Base-by-base conservation (phyloP, 2,797 vertebrate species). In the Sternotherus odoratus region DNA sequence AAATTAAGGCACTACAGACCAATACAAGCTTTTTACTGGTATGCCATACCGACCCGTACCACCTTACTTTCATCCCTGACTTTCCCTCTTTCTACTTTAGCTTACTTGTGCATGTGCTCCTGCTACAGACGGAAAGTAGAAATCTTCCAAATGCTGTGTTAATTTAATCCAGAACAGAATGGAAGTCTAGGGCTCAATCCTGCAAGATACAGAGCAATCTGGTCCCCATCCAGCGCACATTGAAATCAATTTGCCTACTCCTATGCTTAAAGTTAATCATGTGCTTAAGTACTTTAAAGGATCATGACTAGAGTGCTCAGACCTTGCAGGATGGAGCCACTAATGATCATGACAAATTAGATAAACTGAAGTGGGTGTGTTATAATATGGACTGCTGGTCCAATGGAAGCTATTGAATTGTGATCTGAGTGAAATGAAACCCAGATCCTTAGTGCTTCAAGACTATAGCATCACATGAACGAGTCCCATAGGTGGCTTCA, bases 101-200 rank as follows among this genome's bases (percentile, higher is more conserved):
- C 19, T 92, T 93, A 75, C 79, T 90, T 96, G 36, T 84, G 19
- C 86, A 53, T 90, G 36, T 33, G 1, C 33, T 82, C 91, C 82
- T 87, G 63, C 48, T 24, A 24, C 12, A 53, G 30, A 79, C 87
- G 94, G 48, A 91, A 96, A 93, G 85, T 28, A 49, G 30, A 57
- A 84, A 43, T 69, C 33, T 89, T 94, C 82, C 81, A 5, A 81
- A n/a, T 9, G 1, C 16, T 66, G 72, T 90, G 51, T 57, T 77
- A 74, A 86, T 89, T 95, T 91, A 77, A 85, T 92, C 30, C 60
- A 85, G 49, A 19, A 24, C 82, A 66, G 24, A 89, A 97, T 74
- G 88, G 57, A 87, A 79, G 85, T 78, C 36, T 89, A 50, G 84
- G 28, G 36, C 80, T 87, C 13, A 33, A 26, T n/a, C 2, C 36